Conservation (phyloP, 2,113 vertebrate species). For the Hassar affinis region DNA sequence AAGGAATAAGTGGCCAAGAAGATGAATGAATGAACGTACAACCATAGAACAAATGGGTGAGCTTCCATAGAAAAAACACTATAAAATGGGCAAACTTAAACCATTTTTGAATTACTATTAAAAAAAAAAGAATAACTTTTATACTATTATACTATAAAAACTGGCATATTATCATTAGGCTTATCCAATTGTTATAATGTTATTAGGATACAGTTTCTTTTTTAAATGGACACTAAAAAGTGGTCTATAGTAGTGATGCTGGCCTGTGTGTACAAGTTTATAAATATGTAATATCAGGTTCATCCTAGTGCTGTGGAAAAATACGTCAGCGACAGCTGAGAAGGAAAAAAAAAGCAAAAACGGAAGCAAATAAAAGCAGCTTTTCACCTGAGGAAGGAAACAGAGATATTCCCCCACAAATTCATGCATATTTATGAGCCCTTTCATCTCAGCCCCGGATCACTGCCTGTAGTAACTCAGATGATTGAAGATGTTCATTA, state of each 20-base stretch:
- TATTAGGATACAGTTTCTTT: background rate
- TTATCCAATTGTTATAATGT: background rate
- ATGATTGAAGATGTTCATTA: slow-evolving; percentile 43
- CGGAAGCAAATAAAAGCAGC: slow-evolving; percentile 11
- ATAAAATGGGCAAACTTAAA: background rate
- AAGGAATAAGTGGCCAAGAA: too few relatives aligned
- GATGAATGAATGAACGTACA: too few relatives aligned
- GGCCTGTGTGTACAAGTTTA: background rate
- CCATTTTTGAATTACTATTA: background rate
- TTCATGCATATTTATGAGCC: slow-evolving; percentile 15
- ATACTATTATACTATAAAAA: background rate
- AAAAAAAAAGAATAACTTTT: background rate
- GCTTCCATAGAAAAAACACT: background rate
- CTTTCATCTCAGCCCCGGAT: slow-evolving; percentile 5
- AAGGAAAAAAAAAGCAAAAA: background rate
- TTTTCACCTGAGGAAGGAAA: slow-evolving; percentile 11
- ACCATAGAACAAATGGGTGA: background rate
- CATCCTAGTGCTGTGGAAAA: background rate
- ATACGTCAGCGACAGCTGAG: background rate
- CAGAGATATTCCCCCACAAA: background rate
- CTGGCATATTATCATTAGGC: background rate
- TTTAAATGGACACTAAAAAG: background rate
- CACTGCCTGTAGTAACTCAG: slow-evolving; percentile 21
- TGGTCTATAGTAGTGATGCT: background rate
- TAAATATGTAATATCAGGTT: background rate